phyloP scores from a whole-genome alignment of 2,888 invertebrate genomes.

The Drosophila rubida region DNA sequence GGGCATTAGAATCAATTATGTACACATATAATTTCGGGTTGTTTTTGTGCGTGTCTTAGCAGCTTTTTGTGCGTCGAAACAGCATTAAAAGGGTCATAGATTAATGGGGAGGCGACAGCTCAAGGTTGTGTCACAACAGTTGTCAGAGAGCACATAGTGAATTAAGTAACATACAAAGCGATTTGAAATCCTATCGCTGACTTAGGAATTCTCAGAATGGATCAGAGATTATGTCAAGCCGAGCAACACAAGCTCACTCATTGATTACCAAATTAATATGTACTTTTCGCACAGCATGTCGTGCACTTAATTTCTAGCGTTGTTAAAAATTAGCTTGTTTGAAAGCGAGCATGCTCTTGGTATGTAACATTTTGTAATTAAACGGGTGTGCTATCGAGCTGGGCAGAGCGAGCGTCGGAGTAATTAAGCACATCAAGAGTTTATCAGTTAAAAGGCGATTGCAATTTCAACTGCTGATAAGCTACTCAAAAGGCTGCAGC shows the following conservation, averaged over 20 bases:
- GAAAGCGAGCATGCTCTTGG: not conserved
- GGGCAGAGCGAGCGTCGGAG: not conserved
- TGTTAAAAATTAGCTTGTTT: not conserved
- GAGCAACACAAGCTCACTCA: not conserved
- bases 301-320: not conserved
- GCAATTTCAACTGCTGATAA: slow-evolving; percentile 54
- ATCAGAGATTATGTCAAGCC: too few species aligned
- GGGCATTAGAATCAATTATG: slow-evolving; percentile 6
- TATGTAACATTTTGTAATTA: slow-evolving; percentile 13
- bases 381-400: not conserved
- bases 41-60: slow-evolving; percentile 8
- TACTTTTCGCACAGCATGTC: not conserved
- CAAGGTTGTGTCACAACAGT: slow-evolving; percentile 1
- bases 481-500: slow-evolving; percentile 29
- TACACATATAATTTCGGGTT: slow-evolving; percentile 6
- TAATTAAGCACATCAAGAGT: slow-evolving; percentile 17
- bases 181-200: too few species aligned
- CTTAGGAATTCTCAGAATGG: too few species aligned
- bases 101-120: not conserved
- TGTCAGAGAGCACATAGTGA: not conserved
- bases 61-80: not conserved
- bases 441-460: slow-evolving; percentile 24
- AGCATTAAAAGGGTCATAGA: not conserved
- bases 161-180: not conserved
- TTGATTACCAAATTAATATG: not conserved